Evolutionary conservation across 2,113 vertebrate genomes (phyloP).

Genomic region (Erinaceus europaeus): DNA sequence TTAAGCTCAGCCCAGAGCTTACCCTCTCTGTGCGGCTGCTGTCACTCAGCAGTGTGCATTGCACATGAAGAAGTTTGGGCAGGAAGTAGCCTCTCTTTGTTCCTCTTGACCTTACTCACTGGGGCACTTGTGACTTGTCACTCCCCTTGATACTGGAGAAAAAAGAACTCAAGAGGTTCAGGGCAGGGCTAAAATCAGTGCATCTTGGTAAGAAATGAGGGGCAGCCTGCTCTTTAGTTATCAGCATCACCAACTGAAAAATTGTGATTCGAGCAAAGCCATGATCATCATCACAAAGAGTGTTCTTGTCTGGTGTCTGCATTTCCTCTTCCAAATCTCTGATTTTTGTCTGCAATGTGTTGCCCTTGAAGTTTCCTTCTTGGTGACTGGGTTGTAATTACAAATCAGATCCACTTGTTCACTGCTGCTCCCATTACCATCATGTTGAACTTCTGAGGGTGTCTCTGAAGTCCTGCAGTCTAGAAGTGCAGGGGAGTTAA

Average conservation of each 20-base stretch:
- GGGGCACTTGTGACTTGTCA: conserved; percentile 70
- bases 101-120: conserved; percentile 73
- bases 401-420: conserved; percentile 52
- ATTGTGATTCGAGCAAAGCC: conserved; percentile 39
- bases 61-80: conserved; percentile 18
- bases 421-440: neutral
- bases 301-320: conserved; percentile 12
- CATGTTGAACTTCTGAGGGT: neutral
- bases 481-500: neutral
- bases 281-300: conserved; percentile 36
- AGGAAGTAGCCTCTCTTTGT: conserved; percentile 70
- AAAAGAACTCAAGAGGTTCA: conserved; percentile 58
- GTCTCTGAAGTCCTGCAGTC: neutral
- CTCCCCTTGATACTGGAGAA: neutral
- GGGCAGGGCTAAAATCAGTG: conserved; percentile 45
- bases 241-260: conserved; percentile 32
- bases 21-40: neutral
- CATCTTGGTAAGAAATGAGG: neutral
- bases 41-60: neutral
- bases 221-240: neutral
- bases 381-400: conserved; percentile 13
- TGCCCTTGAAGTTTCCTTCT: conserved; percentile 43
- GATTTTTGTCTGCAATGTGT: conserved; percentile 21
- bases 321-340: conserved; percentile 29
- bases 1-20: neutral